A percentile compares a stretch with the other conserved stretches of the same genome.
Conservation (phyloP, 2,888 invertebrate species). For the Stomorhina lunata region DNA sequence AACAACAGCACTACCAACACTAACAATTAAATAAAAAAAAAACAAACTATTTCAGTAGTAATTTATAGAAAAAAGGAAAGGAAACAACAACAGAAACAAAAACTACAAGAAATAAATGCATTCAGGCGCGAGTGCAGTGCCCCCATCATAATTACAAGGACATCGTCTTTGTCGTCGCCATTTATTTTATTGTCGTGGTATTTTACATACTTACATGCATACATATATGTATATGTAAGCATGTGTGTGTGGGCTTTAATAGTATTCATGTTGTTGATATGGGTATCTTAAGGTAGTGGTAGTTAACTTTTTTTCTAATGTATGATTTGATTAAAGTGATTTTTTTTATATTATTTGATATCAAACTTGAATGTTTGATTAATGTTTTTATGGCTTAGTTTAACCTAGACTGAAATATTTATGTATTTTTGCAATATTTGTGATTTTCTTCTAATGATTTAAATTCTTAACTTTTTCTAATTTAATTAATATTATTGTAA, state of each 20-base stretch:
- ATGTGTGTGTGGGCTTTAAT: neutral
- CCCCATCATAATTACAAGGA: slow-evolving; percentile 75
- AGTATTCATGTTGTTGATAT: slow-evolving; percentile 10
- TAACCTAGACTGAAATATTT: slow-evolving; percentile 28
- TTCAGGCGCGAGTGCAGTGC: slow-evolving; percentile 74
- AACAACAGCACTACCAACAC: no score
- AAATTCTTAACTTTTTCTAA: no score
- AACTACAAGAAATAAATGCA: slow-evolving; percentile 55
- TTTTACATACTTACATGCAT: no score
- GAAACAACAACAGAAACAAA: neutral
- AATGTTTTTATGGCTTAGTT: neutral
- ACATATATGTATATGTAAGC: no score
- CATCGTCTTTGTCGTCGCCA: slow-evolving; percentile 62
- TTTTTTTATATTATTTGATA: neutral
- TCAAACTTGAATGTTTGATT: slow-evolving; percentile 5
- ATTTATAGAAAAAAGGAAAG: slow-evolving; percentile 11
- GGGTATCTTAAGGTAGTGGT: slow-evolving; percentile 6
- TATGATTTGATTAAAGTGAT: neutral
- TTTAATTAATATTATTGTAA: no score
- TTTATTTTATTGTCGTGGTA: neutral
- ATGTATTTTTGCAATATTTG: neutral
- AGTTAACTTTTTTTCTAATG: neutral
- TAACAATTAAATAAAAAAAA: no score
- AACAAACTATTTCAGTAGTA: slow-evolving; percentile 24
- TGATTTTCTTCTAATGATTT: no score